These are phyloP conservation scores for Caerostris darwini DNA, from an alignment of 1,140 invertebrate genomes.

Conservation along the genomic window DNA sequence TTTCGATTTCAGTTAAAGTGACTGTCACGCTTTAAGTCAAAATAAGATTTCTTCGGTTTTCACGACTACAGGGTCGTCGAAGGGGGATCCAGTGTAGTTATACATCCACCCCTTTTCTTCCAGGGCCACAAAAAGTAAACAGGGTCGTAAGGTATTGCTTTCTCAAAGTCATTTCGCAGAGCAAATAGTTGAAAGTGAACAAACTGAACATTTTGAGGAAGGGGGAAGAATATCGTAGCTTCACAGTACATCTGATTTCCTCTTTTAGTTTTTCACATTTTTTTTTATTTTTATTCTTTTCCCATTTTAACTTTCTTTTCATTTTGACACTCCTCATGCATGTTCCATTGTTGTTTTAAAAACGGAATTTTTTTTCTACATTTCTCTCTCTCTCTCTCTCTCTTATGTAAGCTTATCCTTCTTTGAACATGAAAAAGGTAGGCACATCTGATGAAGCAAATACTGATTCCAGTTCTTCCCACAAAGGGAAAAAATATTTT, in stretches of 20 bases:
- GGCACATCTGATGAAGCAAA: background rate
- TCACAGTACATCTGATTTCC: background rate
- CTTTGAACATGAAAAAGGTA: constrained; percentile 35
- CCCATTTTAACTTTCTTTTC: background rate
- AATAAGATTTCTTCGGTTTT: background rate
- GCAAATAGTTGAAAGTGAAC: constrained; percentile 65
- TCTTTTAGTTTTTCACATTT: background rate
- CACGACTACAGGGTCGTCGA: background rate
- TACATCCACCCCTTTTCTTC: background rate
- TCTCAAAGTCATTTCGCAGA: constrained; percentile 37
- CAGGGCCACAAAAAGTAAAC: constrained; percentile 3
- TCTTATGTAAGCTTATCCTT: background rate
- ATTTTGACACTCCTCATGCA: constrained; percentile 45
- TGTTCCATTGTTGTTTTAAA: constrained; percentile 27
- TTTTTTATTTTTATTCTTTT: background rate
- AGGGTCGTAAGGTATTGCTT: constrained; percentile 41
- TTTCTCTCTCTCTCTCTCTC: no score
- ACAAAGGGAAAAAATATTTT: background rate
- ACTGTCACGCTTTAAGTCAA: background rate
- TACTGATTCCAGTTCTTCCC: background rate
- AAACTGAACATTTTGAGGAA: constrained; percentile 50
- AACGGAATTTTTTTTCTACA: background rate
- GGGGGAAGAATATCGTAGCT: background rate
- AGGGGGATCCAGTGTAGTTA: background rate
- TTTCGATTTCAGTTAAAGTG: constrained; percentile 48